A percentile compares a stretch with the other conserved stretches of the same genome.
These are phyloP conservation scores for Helicoverpa armigera DNA, from an alignment of 1,140 invertebrate species.

Conservation along the genomic window DNA sequence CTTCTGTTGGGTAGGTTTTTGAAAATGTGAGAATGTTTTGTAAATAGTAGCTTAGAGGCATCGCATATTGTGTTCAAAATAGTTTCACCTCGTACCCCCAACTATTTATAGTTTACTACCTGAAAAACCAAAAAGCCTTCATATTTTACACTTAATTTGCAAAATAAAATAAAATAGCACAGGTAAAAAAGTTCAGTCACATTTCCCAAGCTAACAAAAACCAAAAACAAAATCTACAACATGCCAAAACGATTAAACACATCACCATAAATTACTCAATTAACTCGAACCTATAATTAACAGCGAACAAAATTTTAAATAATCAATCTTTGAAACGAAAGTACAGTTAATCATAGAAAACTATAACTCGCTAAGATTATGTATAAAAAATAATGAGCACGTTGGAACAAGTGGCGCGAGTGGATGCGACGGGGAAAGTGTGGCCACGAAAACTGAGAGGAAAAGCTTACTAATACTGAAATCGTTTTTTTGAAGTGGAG, in stretches of 20 bases:
- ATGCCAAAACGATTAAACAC: constrained; percentile 41
- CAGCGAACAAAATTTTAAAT: constrained; percentile 76
- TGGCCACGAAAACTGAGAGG: constrained; percentile 61
- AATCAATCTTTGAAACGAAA: constrained; percentile 81
- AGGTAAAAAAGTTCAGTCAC: not conserved
- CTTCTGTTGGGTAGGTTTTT: no score
- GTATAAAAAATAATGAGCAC: constrained; percentile 81
- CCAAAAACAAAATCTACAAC: not conserved
- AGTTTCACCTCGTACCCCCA: no score
- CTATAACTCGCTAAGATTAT: constrained; percentile 60
- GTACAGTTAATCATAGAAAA: constrained; percentile 76
- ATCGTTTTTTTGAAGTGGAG: no score
- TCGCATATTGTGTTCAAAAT: not conserved
- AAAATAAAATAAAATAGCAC: not conserved
- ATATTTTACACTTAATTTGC: no score
- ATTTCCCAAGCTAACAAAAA: not conserved
- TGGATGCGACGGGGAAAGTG: constrained; percentile 51
- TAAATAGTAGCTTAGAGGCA: no score
- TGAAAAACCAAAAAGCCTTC: no score
- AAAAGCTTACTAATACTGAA: not conserved
- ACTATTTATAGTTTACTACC: no score
- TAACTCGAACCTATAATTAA: constrained; percentile 77
- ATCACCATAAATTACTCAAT: constrained; percentile 77
- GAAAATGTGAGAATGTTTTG: no score
- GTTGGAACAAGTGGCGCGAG: constrained; percentile 75